Percentiles rank a stretch among this genome's conserved stretches.
phyloP scores from a whole-genome alignment of 2,888 invertebrate genomes.

The Xestia ashworthii region DNA sequence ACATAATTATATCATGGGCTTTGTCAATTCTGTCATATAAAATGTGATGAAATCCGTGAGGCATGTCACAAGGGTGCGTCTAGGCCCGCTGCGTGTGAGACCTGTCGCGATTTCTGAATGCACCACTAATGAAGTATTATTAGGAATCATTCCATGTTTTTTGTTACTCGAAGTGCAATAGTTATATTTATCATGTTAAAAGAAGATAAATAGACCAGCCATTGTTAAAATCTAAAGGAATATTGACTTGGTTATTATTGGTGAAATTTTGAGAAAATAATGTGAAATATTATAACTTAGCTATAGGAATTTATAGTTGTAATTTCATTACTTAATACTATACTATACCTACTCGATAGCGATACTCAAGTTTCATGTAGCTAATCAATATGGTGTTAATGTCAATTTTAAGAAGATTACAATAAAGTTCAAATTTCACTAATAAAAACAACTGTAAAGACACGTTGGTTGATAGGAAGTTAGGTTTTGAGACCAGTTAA shows the following conservation, averaged over 20 bases:
- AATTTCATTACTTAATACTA: constrained; percentile 49
- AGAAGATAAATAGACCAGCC: constrained; percentile 59
- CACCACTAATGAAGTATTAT: constrained; percentile 48
- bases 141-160: constrained; percentile 37
- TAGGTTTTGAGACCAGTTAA: background rate
- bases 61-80: constrained; percentile 11
- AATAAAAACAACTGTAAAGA: constrained; percentile 11
- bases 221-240: background rate
- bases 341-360: constrained; percentile 21
- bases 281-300: constrained; percentile 40
- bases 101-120: constrained; percentile 72
- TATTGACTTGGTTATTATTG: constrained; percentile 22
- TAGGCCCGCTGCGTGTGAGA: constrained; percentile 68
- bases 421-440: constrained; percentile 40
- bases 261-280: constrained; percentile 43
- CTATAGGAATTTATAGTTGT: constrained; percentile 31
- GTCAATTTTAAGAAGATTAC: constrained; percentile 47
- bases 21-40: background rate
- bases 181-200: constrained; percentile 23
- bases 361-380: constrained; percentile 43
- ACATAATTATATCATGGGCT: background rate
- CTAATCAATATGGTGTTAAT: constrained; percentile 39
- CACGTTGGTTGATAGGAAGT: background rate
- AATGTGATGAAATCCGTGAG: background rate
- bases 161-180: constrained; percentile 18